phyloP scores from a whole-genome alignment of 2,888 invertebrate genomes.

The Tholera decimalis region DNA sequence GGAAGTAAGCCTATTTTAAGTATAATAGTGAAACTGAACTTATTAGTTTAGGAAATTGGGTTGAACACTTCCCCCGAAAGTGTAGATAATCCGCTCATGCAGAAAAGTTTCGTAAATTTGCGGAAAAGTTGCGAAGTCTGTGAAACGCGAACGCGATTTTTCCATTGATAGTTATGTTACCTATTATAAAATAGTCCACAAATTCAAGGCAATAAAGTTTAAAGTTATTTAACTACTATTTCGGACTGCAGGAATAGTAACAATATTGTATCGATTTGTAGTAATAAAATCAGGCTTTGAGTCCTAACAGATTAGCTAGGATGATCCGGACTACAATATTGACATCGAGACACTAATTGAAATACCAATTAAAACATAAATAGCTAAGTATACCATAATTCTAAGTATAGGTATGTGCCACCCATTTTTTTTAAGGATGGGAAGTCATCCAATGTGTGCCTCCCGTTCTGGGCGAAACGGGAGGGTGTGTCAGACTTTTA shows the following conservation, averaged over 20 bases:
- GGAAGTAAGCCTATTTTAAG: background rate
- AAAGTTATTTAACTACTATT: background rate
- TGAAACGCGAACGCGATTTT: background rate
- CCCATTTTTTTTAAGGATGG: too few relatives aligned
- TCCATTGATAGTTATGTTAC: background rate
- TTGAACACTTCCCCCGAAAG: background rate
- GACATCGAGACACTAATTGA: conserved; percentile 18
- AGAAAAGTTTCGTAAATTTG: background rate
- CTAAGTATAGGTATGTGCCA: background rate
- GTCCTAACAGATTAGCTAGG: conserved; percentile 15
- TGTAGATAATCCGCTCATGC: background rate
- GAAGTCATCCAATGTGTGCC: too few relatives aligned
- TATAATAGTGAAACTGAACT: background rate
- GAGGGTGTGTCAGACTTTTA: too few relatives aligned
- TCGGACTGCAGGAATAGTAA: background rate
- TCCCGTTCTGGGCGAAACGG: too few relatives aligned
- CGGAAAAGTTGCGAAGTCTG: background rate
- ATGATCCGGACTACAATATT: conserved; percentile 23
- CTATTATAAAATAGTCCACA: background rate
- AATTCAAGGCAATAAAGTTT: background rate
- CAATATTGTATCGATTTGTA: conserved; percentile 10
- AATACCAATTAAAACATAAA: conserved; percentile 27
- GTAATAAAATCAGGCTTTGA: conserved; percentile 7
- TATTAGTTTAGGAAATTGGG: background rate
- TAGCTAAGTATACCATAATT: background rate